phyloP scores from a whole-genome alignment of 2,888 invertebrate genomes.

The Plutella xylostella region DNA sequence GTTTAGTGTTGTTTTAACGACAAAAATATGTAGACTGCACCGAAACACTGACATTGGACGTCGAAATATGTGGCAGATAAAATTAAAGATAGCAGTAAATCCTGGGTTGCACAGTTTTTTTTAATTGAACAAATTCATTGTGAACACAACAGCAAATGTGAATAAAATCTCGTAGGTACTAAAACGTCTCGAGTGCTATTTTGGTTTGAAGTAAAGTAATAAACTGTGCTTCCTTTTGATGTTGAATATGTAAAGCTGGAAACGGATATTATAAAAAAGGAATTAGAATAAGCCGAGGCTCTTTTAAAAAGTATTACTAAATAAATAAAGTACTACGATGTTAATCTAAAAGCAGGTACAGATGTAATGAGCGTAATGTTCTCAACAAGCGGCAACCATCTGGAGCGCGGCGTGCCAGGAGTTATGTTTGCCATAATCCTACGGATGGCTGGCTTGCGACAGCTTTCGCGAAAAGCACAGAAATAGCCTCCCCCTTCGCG shows the following conservation, averaged over 20 bases:
- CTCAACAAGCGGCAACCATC: conserved; percentile 14
- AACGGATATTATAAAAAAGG: too few relatives aligned
- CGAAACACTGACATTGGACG: neutral
- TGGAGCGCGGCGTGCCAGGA: conserved; percentile 27
- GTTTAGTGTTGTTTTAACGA: neutral
- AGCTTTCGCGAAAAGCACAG: conserved; percentile 56
- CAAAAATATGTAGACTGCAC: neutral
- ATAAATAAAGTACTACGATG: too few relatives aligned
- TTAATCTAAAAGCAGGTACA: too few relatives aligned
- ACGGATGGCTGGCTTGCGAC: conserved; percentile 34
- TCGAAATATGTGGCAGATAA: neutral
- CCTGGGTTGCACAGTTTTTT: neutral
- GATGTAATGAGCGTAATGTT: neutral
- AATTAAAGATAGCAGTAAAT: neutral
- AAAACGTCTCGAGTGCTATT: neutral
- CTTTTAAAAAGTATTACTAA: too few relatives aligned
- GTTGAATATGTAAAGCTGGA: too few relatives aligned
- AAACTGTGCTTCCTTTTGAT: too few relatives aligned
- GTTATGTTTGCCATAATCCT: conserved; percentile 37
- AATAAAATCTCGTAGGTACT: neutral
- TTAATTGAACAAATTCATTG: neutral
- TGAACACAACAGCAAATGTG: neutral
- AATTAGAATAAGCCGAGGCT: too few relatives aligned
- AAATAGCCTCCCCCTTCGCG: conserved; percentile 54
- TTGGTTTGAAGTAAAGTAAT: too few relatives aligned